These are phyloP conservation scores for Cladopsammia gracilis DNA, from an alignment of 64 coral and sea anemone genomes.

Conservation along the genomic window DNA sequence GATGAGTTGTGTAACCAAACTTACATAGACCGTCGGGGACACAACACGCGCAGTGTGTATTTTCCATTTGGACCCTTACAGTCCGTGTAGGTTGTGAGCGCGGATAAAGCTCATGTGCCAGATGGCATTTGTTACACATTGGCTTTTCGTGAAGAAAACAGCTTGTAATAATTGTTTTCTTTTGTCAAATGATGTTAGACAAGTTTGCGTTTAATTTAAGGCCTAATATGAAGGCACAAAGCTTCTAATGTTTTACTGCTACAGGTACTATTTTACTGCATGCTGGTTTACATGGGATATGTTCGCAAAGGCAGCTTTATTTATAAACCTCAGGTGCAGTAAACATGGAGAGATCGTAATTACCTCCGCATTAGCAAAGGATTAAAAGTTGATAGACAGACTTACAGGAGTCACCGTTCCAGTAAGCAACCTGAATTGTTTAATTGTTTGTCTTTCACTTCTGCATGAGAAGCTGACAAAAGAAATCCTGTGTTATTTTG, in stretches of 20 bases:
- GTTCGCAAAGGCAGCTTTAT: conserved; percentile 27
- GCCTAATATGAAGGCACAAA: neutral
- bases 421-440: neutral
- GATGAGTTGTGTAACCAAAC: neutral
- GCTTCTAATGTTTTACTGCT: neutral
- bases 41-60: neutral
- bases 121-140: neutral
- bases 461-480: neutral
- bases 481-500: neutral
- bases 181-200: neutral
- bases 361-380: neutral
- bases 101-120: neutral
- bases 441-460: neutral
- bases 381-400: neutral
- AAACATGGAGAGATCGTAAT: neutral
- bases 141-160: neutral
- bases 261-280: neutral
- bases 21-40: neutral
- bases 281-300: neutral
- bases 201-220: neutral
- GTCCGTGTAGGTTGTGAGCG: neutral
- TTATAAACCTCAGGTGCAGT: conserved; percentile 17
- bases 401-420: neutral
- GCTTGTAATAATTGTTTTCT: neutral
- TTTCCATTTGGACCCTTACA: neutral